These are phyloP conservation scores for Rana temporaria DNA, from an alignment of 2,113 vertebrate species.

Conservation along the genomic window DNA sequence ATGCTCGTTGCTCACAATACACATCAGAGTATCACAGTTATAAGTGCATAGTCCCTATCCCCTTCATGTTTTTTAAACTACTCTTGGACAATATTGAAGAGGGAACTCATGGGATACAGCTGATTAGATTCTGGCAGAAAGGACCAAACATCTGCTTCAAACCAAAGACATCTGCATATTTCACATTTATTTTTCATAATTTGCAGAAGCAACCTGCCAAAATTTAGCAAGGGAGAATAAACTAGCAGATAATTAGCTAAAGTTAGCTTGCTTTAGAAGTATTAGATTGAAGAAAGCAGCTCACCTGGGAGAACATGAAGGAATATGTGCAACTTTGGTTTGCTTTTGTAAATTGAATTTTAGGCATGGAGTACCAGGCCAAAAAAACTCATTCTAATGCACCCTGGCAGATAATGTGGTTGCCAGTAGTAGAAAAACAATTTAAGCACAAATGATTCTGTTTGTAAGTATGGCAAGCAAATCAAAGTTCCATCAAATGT, in stretches of 20 bases:
- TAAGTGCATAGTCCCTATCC: slow-evolving; percentile 67
- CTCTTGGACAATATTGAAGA: slow-evolving; percentile 78
- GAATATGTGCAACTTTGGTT: slow-evolving; percentile 70
- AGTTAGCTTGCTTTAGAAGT: slow-evolving; percentile 98
- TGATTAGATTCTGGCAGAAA: slow-evolving; percentile 97
- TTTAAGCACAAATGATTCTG: slow-evolving; percentile 25
- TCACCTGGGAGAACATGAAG: slow-evolving; percentile 83
- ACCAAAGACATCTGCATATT: slow-evolving; percentile 99
- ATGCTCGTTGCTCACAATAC: slow-evolving; percentile 28
- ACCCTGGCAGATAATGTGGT: slow-evolving; percentile 50
- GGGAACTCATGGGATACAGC: slow-evolving; percentile 79
- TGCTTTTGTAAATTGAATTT: slow-evolving; percentile 77
- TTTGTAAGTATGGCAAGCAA: slow-evolving; percentile 15
- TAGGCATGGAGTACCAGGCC: slow-evolving; percentile 60
- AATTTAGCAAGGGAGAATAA: slow-evolving; percentile 87
- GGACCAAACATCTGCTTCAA: slow-evolving; percentile 98
- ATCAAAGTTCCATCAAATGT: slow-evolving; percentile 29
- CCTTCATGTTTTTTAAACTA: slow-evolving; percentile 79
- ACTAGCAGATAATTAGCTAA: slow-evolving; percentile 92
- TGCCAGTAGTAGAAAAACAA: slow-evolving; percentile 56
- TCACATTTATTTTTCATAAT: slow-evolving; percentile 99
- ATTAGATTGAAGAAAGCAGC: slow-evolving; percentile 83
- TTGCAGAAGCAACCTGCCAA: slow-evolving; percentile 97
- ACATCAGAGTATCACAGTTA: slow-evolving; percentile 52
- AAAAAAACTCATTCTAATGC: slow-evolving; percentile 59